A percentile compares a stretch with the other conserved stretches of the same genome.
phyloP scores from a whole-genome alignment of 2,113 vertebrate genomes.

The Tachuris rubrigastra region DNA sequence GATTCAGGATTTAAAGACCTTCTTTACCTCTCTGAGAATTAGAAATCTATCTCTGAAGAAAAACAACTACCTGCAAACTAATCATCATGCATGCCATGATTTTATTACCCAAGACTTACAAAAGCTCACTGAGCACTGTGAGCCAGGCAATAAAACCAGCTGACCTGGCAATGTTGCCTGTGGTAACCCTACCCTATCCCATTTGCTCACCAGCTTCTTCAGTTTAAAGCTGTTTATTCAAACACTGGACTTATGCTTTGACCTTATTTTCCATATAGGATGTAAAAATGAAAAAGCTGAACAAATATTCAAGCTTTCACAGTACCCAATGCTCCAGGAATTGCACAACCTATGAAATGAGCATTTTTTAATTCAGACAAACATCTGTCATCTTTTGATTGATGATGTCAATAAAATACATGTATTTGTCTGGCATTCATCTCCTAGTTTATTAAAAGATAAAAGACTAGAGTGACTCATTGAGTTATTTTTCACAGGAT shows the following conservation, averaged over 20 bases:
- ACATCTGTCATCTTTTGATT: not conserved
- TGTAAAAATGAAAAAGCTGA: not conserved
- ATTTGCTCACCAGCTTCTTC: not conserved
- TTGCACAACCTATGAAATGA: not conserved
- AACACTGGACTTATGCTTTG: not conserved
- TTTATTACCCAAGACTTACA: not conserved
- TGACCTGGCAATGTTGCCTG: not conserved
- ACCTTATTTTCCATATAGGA: not conserved
- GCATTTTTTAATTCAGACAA: not conserved
- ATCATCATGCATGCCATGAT: not conserved
- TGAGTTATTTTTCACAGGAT: not conserved
- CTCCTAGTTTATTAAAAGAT: not conserved
- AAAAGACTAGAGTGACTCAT: not conserved
- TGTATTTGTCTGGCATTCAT: not conserved
- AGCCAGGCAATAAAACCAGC: not conserved
- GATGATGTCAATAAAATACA: not conserved
- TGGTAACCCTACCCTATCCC: not conserved
- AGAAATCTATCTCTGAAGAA: not conserved
- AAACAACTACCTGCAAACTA: not conserved
- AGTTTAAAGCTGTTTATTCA: not conserved
- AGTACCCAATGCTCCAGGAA: not conserved
- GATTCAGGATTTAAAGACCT: not conserved
- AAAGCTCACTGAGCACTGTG: not conserved
- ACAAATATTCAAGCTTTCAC: not conserved
- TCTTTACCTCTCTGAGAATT: not conserved